Evolutionary conservation across 2,113 vertebrate genomes (phyloP), one percentile per base, ranked within the genome.

Genomic region (Vicugna pacos): DNA sequence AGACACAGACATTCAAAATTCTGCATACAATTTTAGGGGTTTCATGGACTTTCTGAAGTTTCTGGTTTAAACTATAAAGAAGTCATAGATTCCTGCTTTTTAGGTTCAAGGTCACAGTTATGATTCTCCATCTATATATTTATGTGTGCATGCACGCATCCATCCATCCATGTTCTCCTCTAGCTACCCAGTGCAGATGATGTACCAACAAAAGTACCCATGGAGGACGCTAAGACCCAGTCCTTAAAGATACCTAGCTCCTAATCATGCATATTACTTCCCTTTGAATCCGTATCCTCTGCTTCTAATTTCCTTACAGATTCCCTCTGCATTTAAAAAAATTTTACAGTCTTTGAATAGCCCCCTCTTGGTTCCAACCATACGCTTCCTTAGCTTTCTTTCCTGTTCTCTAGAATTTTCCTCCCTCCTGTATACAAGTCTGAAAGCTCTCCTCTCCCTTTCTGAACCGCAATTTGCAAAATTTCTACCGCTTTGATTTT

Each of bases 401-500:
- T 88, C 19, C 42, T 92, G 8, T 42, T 72, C 62, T 81, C 75
- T 64, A 67, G 67, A 81, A 30, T 35, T 56, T 93, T 42, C 10
- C 10, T 26, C n/a, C 38, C 32, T 72, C 32, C 72, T 95, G 30
- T 14, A 65, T n/a, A 60, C 13, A 80, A n/a, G 67, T 19, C 54
- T 67, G 28, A 97, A 90, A 83, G 26, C 26, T 38, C 11, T 92
- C 58, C 8, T 75, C 80, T 96, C 76, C 75, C 35, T 95, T 48
- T 54, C 69, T 91, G 20, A 69, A 35, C 26, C 24, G n/a, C 5
- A 79, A 52, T 26, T 80, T 93, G 24, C 28, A 85, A 89, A 93
- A 35, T 32, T 16, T 42, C 46, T 89, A 38, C 20, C n/a, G 30
- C 69, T 96, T 89, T 94, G 67, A 81, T 84, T 95, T 98, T 95